These are phyloP conservation scores for Plotosus lineatus DNA, from an alignment of 2,113 vertebrate genomes.

Conservation along the genomic window DNA sequence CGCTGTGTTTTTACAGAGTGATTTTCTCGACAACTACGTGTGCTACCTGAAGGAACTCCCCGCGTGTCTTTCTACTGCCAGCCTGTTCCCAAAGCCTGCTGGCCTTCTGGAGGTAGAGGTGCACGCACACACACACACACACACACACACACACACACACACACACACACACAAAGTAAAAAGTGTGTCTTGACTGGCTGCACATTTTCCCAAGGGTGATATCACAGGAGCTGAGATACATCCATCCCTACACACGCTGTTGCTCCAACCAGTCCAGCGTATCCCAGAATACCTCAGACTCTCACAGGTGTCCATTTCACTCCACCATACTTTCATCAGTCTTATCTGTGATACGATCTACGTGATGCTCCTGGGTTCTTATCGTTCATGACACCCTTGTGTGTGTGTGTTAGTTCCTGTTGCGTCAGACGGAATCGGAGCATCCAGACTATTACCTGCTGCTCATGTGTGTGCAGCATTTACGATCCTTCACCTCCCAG, in stretches of 20 bases:
- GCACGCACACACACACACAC: conserved; percentile 12
- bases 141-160: conserved; percentile 19
- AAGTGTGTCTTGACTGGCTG: conserved; percentile 32
- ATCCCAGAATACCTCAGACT: conserved; percentile 93
- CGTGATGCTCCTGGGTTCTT: background rate
- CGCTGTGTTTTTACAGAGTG: conserved; percentile 74
- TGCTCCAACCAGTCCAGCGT: conserved; percentile 92
- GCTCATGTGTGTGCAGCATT: conserved; percentile 90
- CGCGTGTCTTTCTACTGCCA: conserved; percentile 88
- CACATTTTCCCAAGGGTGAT: conserved; percentile 63
- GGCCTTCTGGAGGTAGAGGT: conserved; percentile 75
- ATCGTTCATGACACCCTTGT: conserved; percentile 24
- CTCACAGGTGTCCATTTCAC: conserved; percentile 77
- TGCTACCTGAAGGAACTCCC: conserved; percentile 93
- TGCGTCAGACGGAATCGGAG: conserved; percentile 90
- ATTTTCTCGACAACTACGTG: conserved; percentile 93
- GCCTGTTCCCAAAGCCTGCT: conserved; percentile 67
- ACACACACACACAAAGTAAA: background rate
- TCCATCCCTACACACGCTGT: conserved; percentile 87
- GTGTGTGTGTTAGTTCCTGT: conserved; percentile 74
- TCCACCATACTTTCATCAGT: background rate
- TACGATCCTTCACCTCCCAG: conserved; percentile 87
- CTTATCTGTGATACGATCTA: too few species aligned
- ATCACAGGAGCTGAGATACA: conserved; percentile 83
- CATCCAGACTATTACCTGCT: conserved; percentile 96